Conservation (phyloP, 2,888 invertebrate genomes). For the Ramazzottius varieornatus region DNA sequence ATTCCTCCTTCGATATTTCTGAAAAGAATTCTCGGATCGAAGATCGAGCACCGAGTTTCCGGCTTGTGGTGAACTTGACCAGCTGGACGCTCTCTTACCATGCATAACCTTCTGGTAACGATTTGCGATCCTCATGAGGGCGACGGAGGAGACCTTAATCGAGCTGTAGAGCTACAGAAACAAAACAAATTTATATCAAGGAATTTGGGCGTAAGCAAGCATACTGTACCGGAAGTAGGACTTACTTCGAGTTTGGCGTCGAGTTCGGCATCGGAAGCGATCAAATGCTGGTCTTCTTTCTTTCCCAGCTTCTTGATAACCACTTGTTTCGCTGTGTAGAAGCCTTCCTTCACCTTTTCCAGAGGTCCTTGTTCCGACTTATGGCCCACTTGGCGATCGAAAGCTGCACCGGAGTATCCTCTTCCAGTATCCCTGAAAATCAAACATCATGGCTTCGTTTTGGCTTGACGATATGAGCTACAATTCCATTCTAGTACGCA, state of each 20-base stretch:
- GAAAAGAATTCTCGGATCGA: slow-evolving; percentile 10
- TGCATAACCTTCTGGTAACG: slow-evolving; percentile 34
- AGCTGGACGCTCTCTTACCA: no score
- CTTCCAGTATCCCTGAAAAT: neutral
- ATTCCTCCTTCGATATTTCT: slow-evolving; percentile 80
- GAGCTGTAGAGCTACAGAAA: slow-evolving; percentile 44
- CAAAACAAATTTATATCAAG: neutral
- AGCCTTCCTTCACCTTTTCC: slow-evolving; percentile 64
- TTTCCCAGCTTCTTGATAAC: slow-evolving; percentile 71
- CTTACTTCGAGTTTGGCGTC: slow-evolving; percentile 66
- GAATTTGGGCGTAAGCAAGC: no score
- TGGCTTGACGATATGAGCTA: no score
- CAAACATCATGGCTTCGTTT: no score
- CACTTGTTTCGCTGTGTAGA: slow-evolving; percentile 91
- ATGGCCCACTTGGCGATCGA: neutral
- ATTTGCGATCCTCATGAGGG: slow-evolving; percentile 61
- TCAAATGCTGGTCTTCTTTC: slow-evolving; percentile 87
- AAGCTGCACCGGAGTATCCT: neutral
- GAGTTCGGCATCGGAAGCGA: slow-evolving; percentile 78
- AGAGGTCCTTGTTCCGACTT: slow-evolving; percentile 21
- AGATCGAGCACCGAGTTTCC: no score
- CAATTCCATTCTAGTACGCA: neutral
- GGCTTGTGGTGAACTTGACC: no score
- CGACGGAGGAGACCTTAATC: slow-evolving; percentile 62
- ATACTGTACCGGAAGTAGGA: no score